phyloP scores from a whole-genome alignment of 2,888 invertebrate genomes.

The Lithodes maja region DNA sequence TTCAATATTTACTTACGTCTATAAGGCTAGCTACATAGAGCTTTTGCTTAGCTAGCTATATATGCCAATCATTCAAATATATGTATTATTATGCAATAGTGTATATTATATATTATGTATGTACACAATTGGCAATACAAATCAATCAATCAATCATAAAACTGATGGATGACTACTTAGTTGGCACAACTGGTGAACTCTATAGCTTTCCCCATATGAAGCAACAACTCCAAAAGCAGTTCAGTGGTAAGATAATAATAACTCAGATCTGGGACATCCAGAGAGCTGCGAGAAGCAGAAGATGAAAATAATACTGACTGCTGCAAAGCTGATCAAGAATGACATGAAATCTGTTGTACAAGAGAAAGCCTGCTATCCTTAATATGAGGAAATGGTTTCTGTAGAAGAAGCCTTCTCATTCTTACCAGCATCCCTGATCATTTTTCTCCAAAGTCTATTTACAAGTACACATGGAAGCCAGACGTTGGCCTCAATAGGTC shows the following conservation, averaged over 20 bases:
- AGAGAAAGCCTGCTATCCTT: not conserved
- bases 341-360: not conserved
- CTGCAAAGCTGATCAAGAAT: conserved; percentile 27
- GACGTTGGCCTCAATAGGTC: not conserved
- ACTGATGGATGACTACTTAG: not conserved
- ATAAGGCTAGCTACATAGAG: no score
- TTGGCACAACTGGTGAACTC: not conserved
- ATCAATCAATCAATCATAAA: not conserved
- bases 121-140: no score
- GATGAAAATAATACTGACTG: not conserved
- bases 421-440: not conserved
- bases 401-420: not conserved
- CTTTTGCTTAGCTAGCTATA: no score
- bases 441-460: conserved; percentile 1
- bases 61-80: no score
- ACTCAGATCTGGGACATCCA: not conserved
- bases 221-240: not conserved
- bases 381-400: not conserved
- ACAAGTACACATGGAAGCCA: not conserved
- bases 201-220: not conserved
- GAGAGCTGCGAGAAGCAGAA: not conserved
- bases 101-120: no score
- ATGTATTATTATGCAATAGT: no score
- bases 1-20: no score
- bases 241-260: not conserved